phyloP scores from a whole-genome alignment of 2,797 vertebrate genomes.

The Chelon auratus region DNA sequence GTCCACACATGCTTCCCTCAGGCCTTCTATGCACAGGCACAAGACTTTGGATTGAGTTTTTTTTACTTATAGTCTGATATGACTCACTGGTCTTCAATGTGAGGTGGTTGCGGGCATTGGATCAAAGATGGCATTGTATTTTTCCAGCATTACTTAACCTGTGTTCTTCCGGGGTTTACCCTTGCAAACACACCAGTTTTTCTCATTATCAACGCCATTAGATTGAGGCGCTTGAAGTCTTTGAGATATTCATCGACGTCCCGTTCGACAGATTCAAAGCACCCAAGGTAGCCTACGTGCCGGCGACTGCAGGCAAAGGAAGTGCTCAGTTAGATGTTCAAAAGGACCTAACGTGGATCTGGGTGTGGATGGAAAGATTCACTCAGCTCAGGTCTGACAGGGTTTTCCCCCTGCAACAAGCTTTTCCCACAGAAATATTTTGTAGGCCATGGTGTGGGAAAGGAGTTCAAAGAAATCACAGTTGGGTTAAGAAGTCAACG shows the following conservation, averaged over 20 bases:
- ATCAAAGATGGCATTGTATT: constrained; percentile 83
- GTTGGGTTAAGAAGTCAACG: no score
- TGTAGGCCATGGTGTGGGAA: not conserved
- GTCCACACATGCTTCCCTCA: no score
- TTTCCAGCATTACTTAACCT: constrained; percentile 40
- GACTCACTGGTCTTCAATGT: constrained; percentile 55
- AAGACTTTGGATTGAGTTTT: constrained; percentile 51
- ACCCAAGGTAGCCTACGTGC: constrained; percentile 34
- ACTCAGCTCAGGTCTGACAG: constrained; percentile 28
- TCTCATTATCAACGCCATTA: constrained; percentile 69
- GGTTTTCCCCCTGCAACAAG: constrained; percentile 9
- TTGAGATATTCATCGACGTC: constrained; percentile 60
- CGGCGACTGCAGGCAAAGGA: constrained; percentile 50
- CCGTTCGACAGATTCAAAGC: constrained; percentile 20
- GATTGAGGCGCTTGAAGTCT: constrained; percentile 21
- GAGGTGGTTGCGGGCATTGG: constrained; percentile 62
- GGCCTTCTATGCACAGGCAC: not conserved
- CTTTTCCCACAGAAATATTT: constrained; percentile 55
- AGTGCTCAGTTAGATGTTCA: constrained; percentile 7
- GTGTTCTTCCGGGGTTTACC: constrained; percentile 53
- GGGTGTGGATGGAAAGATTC: constrained; percentile 65
- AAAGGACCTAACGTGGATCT: constrained; percentile 32
- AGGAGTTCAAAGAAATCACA: not conserved
- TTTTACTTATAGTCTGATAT: constrained; percentile 58
- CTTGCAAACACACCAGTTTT: constrained; percentile 65